A percentile compares a stretch with the other conserved stretches of the same genome.
Evolutionary conservation across 2,113 vertebrate species (phyloP).

Genomic region (Marcusenius ussheri): DNA sequence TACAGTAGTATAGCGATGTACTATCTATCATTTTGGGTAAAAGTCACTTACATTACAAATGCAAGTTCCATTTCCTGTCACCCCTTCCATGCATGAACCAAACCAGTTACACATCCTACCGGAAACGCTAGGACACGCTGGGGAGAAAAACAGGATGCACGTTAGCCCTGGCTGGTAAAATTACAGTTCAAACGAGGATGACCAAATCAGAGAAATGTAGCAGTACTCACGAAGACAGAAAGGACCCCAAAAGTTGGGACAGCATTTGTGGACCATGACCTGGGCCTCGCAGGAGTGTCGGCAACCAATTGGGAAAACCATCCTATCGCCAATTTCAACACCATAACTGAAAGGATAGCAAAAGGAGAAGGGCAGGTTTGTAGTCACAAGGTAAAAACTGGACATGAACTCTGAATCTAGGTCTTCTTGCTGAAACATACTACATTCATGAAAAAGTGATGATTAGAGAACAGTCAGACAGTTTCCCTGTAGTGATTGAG

Average conservation of each 20-base stretch:
- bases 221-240: slow-evolving; percentile 71
- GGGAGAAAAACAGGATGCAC: slow-evolving; percentile 20
- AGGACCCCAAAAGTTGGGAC: slow-evolving; percentile 75
- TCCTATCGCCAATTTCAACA: slow-evolving; percentile 60
- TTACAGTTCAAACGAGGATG: not conserved
- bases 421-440: not conserved
- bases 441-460: not conserved
- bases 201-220: not conserved
- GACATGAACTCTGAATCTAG: not conserved
- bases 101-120: slow-evolving; percentile 67
- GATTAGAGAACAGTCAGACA: not conserved
- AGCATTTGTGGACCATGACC: slow-evolving; percentile 64
- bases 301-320: slow-evolving; percentile 65
- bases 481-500: not conserved
- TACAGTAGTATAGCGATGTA: not conserved
- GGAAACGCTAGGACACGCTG: slow-evolving; percentile 79
- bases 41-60: slow-evolving; percentile 71
- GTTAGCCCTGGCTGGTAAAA: not conserved
- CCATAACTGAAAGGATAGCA: slow-evolving; percentile 64
- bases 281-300: slow-evolving; percentile 60
- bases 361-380: not conserved
- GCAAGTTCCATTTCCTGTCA: slow-evolving; percentile 77
- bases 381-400: not conserved
- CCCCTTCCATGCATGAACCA: slow-evolving; percentile 76
- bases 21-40: not conserved